Conservation (phyloP, 2,888 invertebrate species). For the Allophyes oxyacanthae region DNA sequence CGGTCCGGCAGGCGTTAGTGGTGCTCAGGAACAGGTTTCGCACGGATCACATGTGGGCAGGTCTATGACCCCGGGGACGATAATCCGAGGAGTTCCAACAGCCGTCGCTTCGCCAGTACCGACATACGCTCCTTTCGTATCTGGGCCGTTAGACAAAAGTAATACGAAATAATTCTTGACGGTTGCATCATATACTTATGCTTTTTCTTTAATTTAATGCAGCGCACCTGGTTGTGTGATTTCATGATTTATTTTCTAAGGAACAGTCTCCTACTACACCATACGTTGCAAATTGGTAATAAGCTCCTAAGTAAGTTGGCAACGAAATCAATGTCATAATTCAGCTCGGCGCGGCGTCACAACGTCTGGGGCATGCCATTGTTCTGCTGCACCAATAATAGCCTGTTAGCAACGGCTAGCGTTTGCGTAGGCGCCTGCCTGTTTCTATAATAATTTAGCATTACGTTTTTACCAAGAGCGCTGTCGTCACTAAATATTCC, state of each 20-base stretch:
- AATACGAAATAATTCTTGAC: too few relatives aligned
- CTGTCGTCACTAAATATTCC: too few relatives aligned
- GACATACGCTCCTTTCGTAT: slow-evolving; percentile 50
- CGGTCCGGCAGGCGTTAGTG: slow-evolving; percentile 73
- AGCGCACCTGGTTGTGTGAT: neutral
- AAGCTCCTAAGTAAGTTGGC: slow-evolving; percentile 71
- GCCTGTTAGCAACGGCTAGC: slow-evolving; percentile 57
- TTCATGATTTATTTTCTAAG: neutral
- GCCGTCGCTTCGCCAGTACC: slow-evolving; percentile 64
- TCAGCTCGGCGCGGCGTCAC: slow-evolving; percentile 83
- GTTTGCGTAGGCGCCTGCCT: slow-evolving; percentile 63
- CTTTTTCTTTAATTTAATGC: slow-evolving; percentile 9
- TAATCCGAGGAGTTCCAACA: slow-evolving; percentile 71
- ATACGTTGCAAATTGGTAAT: slow-evolving; percentile 48
- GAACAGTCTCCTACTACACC: neutral
- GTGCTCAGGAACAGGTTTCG: slow-evolving; percentile 84
- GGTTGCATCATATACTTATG: neutral
- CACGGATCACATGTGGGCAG: slow-evolving; percentile 82
- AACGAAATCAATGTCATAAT: slow-evolving; percentile 73
- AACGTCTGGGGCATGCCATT: slow-evolving; percentile 80
- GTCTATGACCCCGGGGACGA: slow-evolving; percentile 80
- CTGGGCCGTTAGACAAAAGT: slow-evolving; percentile 51
- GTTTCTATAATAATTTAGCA: slow-evolving; percentile 32
- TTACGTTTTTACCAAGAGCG: slow-evolving; percentile 8
- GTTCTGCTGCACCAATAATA: slow-evolving; percentile 78